phyloP scores from a whole-genome alignment of 2,888 invertebrate genomes.

The Endomychus coccineus region DNA sequence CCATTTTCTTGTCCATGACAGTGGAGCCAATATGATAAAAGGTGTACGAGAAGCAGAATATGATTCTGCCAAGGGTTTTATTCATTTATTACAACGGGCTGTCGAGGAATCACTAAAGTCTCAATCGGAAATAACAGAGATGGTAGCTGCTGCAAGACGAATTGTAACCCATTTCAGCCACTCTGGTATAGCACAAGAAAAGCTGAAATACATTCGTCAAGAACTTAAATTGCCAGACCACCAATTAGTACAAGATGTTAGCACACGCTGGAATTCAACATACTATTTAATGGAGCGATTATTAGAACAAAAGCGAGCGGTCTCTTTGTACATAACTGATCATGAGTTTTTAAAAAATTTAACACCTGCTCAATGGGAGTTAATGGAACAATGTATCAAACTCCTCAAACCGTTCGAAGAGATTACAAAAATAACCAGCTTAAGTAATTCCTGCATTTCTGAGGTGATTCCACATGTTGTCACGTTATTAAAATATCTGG shows the following conservation, averaged over 20 bases:
- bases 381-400: conserved; percentile 9
- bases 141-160: conserved; percentile 19
- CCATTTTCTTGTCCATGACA: conserved; percentile 26
- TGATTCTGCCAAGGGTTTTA: conserved; percentile 19
- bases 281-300: conserved; percentile 15
- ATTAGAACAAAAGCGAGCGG: conserved; percentile 16
- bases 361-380: conserved; percentile 12
- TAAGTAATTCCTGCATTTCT: conserved; percentile 15
- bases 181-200: conserved; percentile 19
- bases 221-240: conserved; percentile 24
- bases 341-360: conserved; percentile 8
- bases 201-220: conserved; percentile 20
- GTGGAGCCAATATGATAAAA: conserved; percentile 20
- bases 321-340: conserved; percentile 10
- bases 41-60: conserved; percentile 11
- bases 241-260: conserved; percentile 21
- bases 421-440: conserved; percentile 18
- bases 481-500: conserved; percentile 13
- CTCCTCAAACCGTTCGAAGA: conserved; percentile 18
- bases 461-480: conserved; percentile 15
- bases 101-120: conserved; percentile 23
- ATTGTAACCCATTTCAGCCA: conserved; percentile 31
- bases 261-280: conserved; percentile 21
- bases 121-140: conserved; percentile 21
- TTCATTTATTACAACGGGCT: conserved; percentile 22